These are phyloP conservation scores for Drosophila micromelanica DNA, from an alignment of 1,140 invertebrate genomes.

Conservation along the genomic window DNA sequence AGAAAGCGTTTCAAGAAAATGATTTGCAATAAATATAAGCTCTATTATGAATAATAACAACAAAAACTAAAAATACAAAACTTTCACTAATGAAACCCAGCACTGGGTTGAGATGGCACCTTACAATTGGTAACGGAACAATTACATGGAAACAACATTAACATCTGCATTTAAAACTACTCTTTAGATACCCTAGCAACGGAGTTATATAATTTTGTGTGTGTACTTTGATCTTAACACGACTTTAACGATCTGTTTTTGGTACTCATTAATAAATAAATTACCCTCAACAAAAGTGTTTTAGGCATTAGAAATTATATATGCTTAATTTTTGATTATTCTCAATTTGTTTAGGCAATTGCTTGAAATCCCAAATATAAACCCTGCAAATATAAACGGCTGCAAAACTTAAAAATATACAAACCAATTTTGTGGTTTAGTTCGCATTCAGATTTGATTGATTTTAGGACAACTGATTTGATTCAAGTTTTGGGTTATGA, in stretches of 20 bases:
- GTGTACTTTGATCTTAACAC: neutral
- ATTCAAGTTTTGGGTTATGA: too few species aligned
- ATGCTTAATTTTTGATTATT: neutral
- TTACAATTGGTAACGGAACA: conserved; percentile 58
- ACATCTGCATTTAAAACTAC: conserved; percentile 17
- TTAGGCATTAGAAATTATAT: too few species aligned
- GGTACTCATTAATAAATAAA: neutral
- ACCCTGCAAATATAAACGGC: too few species aligned
- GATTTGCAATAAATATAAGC: conserved; percentile 57
- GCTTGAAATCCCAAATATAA: neutral
- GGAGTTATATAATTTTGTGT: conserved; percentile 4
- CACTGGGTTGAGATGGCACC: conserved; percentile 20
- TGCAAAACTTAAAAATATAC: too few species aligned
- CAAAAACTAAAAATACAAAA: conserved; percentile 31
- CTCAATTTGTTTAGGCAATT: neutral
- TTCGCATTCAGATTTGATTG: too few species aligned
- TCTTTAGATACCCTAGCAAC: conserved; percentile 1
- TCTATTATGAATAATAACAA: conserved; percentile 47
- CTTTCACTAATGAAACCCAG: conserved; percentile 72
- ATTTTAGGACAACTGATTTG: too few species aligned
- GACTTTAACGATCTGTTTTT: too few species aligned
- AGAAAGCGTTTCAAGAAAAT: conserved; percentile 54
- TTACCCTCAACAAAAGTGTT: too few species aligned
- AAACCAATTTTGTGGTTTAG: too few species aligned
- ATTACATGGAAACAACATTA: conserved; percentile 62